Evolutionary conservation across 2,888 invertebrate species (phyloP), one percentile per base, ranked within the genome.

Genomic region (Orgyia antiqua): DNA sequence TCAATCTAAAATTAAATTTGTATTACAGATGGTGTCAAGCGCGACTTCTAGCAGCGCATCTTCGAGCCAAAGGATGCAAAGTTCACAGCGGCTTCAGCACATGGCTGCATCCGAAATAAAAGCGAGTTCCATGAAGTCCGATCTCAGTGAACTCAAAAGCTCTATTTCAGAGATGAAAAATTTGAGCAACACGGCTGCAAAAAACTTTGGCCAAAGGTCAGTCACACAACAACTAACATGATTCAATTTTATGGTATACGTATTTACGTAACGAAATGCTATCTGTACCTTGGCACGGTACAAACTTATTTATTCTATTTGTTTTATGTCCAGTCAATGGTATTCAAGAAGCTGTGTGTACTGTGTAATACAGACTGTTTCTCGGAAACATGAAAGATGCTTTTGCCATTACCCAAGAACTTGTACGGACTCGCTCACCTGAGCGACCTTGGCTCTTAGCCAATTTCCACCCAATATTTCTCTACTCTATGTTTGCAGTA

Each of bases 81-180:
- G 88, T 77, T 87, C 88, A 45, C 88, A 88, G 55, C 82, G 88
- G 25, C 68, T 84, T 21, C 84, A 83, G 47, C 84, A 86, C 59
- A 77, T 84, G 68, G 82, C 88, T 32, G 87, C 89, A 43, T 91
- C 92, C 59, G 94, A 94, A 87, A 90, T 93, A 88, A 94, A 94
- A 82, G 92, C 94, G 45, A 92, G 92, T 66, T 93, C 93, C 37
- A 91, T 94, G 83, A 94, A 94, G 80, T 93, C 92, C 43, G 93
- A 94, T 72, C 87, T 93, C 27, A 88, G 90, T 39, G 93, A 93
- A 66, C 88, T 95, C 45, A 92, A 95, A 74, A 93, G 92, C 68
- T 93, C 94, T 65, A 93, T 95, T 75, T 92, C 93, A 41, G 94
- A 95, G 86, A 94, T 95, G 91, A 94, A 94, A 82, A 94, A 91